These are phyloP conservation scores for Trilocha varians DNA, from an alignment of 2,888 invertebrate genomes.

Conservation along the genomic window DNA sequence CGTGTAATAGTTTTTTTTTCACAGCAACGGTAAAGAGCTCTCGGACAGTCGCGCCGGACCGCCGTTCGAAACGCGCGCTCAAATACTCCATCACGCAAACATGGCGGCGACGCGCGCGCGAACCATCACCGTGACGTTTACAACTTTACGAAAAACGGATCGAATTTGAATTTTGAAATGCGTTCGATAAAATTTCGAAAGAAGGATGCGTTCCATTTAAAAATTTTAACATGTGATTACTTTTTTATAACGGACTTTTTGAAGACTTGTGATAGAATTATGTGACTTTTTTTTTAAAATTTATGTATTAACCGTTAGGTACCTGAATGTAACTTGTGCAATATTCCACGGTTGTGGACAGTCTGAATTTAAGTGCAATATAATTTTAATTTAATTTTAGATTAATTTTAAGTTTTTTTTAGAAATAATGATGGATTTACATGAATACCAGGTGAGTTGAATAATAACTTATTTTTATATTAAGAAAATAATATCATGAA, in stretches of 20 bases:
- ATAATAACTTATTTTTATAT: no score
- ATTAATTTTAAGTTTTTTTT: conserved; percentile 20
- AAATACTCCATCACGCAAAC: not conserved
- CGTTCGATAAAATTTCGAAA: no score
- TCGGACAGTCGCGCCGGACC: not conserved
- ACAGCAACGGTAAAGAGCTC: conserved; percentile 7
- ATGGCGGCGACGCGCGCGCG: conserved; percentile 13
- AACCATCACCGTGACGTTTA: not conserved
- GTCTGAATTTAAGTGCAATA: conserved; percentile 63
- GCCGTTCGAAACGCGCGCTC: conserved; percentile 14
- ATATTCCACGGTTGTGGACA: conserved; percentile 55
- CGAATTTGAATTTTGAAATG: not conserved
- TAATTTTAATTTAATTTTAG: conserved; percentile 15
- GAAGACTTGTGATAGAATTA: conserved; percentile 11
- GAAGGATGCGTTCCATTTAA: not conserved
- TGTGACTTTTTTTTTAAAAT: conserved; percentile 21
- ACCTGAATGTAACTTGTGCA: conserved; percentile 55
- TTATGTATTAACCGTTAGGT: conserved; percentile 24
- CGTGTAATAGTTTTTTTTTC: not conserved
- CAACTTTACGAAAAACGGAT: conserved; percentile 1
- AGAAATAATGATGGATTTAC: conserved; percentile 53
- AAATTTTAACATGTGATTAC: not conserved
- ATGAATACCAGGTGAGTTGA: conserved; percentile 63
- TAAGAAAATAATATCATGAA: no score
- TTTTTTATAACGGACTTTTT: not conserved